Percentiles rank a stretch among this genome's conserved stretches.
phyloP scores from a whole-genome alignment of 2,113 vertebrate species.

The Brachypteracias leptosomus region DNA sequence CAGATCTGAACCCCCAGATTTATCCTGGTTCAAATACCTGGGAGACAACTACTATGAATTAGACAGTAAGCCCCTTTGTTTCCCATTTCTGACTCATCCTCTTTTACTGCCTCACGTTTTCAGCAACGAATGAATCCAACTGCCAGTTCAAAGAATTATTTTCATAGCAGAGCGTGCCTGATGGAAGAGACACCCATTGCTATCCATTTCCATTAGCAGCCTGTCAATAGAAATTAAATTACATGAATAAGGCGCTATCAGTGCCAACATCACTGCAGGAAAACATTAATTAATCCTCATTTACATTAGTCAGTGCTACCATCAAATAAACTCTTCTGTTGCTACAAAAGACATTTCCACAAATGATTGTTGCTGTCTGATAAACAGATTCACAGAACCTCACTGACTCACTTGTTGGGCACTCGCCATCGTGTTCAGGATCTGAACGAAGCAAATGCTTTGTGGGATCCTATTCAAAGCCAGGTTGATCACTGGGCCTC shows the following conservation, averaged over 20 bases:
- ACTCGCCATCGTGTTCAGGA: neutral
- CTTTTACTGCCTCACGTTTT: neutral
- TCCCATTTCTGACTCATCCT: neutral
- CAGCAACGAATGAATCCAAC: conserved; percentile 5
- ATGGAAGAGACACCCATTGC: conserved; percentile 61
- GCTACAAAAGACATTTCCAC: conserved; percentile 60
- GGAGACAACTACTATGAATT: neutral
- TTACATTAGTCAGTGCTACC: conserved; percentile 69
- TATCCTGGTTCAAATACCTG: neutral
- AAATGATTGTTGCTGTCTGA: conserved; percentile 56
- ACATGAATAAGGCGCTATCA: conserved; percentile 61
- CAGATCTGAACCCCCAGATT: neutral
- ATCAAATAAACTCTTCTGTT: conserved; percentile 66
- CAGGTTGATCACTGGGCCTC: neutral
- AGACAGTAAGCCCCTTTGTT: conserved; percentile 3
- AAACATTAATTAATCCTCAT: conserved; percentile 76
- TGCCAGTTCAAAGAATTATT: conserved; percentile 38
- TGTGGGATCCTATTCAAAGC: conserved; percentile 24
- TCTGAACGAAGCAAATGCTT: neutral
- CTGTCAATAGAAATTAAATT: conserved; percentile 73
- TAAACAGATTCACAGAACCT: conserved; percentile 59
- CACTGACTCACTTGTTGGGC: conserved; percentile 43
- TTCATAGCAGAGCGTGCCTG: conserved; percentile 29
- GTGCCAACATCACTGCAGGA: conserved; percentile 70
- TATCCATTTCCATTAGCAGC: conserved; percentile 68